Evolutionary conservation across 2,888 invertebrate genomes (phyloP), one percentile per base, ranked within the genome.

Genomic region (Cylloceria caligata): DNA sequence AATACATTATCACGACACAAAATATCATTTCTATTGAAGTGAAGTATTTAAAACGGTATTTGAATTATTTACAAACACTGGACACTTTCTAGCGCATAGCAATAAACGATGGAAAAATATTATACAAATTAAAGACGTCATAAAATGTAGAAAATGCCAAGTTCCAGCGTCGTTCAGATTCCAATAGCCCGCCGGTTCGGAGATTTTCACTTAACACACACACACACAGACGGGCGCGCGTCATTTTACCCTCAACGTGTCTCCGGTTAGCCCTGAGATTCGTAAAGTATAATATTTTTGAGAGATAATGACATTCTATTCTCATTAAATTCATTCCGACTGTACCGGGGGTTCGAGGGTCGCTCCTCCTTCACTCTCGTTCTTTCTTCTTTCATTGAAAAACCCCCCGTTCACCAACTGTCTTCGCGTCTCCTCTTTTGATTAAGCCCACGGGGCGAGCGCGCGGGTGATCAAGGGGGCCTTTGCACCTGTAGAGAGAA

Each of bases 391-490:
- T 34, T 72, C 7, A 30, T 6, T 7, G 11, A 1, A 9, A n/a
- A 2, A 2, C 13, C 21, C 27, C 11, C 47, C 81, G 73, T 64
- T 73, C 73, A 60, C 72, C 77, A 64, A 81, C 77, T 80, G 80
- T 80, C 80, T 80, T 75, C 65, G 71, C 75, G 42, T 81, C 76
- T 65, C 21, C 67, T 34, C 77, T 68, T 81, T 81, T 81, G 81
- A 81, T 81, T 77, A 81, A 81, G 77, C 73, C 68, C 80, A 76
- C 81, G 77, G 81, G 81, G 71, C n/a, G n/a, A 45, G 74, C 74
- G 65, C 62, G 81, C 60, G 60, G 19, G 34, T 19, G 60, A 36
- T 60, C 34, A 19, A 36, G 7, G 34, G 57, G 57, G 45, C 45
- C 64, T 45, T 64, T 75, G 74, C 81, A 82, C 81, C 81, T 82